Conservation (phyloP, 2,113 vertebrate genomes). For the Actenoides lindsayi region DNA sequence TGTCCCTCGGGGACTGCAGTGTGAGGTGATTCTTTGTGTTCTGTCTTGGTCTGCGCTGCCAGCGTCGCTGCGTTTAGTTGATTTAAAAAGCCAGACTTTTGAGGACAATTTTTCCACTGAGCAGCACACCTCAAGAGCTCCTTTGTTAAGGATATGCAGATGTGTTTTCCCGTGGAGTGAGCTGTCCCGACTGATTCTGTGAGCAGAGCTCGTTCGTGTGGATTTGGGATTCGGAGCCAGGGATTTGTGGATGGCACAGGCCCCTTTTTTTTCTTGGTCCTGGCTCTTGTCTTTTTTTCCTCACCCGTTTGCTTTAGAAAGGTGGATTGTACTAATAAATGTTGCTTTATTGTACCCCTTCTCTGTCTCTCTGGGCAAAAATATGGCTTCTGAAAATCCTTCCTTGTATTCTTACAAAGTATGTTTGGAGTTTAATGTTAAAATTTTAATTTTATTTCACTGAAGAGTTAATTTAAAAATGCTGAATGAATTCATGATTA, state of each 20-base stretch:
- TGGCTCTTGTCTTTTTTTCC: background rate
- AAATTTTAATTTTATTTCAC: background rate
- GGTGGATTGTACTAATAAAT: background rate
- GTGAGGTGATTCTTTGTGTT: accelerated
- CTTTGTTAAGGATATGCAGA: accelerated
- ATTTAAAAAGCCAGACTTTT: background rate
- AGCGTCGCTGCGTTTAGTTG: background rate
- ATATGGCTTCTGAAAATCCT: background rate
- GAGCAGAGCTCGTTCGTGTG: accelerated
- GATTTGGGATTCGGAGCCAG: background rate
- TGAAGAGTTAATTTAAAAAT: background rate
- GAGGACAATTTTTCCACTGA: background rate
- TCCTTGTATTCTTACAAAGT: background rate
- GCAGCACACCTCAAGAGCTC: background rate
- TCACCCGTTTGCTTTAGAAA: background rate
- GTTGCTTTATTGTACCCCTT: background rate
- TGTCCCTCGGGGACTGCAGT: background rate
- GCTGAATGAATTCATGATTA: background rate
- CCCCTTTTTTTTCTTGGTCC: background rate
- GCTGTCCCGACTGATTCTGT: background rate
- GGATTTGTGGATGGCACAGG: background rate
- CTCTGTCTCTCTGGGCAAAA: background rate
- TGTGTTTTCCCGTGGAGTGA: background rate
- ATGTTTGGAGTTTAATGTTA: background rate
- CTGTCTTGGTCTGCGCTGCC: background rate